phyloP scores from a whole-genome alignment of 2,113 vertebrate genomes.

The Pteruthius melanotis region DNA sequence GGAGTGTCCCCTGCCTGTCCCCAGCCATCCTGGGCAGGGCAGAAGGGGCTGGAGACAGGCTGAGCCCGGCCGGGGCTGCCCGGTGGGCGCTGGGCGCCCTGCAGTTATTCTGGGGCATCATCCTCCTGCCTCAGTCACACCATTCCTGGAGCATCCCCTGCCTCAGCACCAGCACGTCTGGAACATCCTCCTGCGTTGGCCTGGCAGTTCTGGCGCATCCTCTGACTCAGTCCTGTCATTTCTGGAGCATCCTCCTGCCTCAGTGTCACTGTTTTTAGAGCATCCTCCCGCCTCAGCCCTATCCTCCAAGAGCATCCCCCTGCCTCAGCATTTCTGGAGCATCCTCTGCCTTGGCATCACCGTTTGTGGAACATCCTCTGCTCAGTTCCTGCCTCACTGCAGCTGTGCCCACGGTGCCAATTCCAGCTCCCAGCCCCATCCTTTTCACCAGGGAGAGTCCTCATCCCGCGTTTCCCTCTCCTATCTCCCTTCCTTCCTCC shows the following conservation, averaged over 20 bases:
- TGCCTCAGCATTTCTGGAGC: background rate
- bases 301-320: background rate
- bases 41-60: background rate
- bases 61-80: background rate
- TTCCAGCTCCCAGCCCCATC: background rate
- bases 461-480: rapidly evolving
- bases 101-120: background rate
- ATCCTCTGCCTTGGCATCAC: background rate
- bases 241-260: background rate
- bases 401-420: background rate
- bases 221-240: background rate
- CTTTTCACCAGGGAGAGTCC: background rate
- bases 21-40: background rate
- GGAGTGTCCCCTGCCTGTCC: background rate
- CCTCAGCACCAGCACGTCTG: background rate
- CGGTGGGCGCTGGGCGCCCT: background rate
- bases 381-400: background rate
- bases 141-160: background rate
- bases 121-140: background rate
- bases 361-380: background rate
- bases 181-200: background rate
- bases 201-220: background rate
- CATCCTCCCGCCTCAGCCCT: too few relatives aligned
- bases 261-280: background rate
- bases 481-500: background rate